Evolutionary conservation across 2,888 invertebrate genomes (phyloP).

Genomic region (Mythimna lalbum): DNA sequence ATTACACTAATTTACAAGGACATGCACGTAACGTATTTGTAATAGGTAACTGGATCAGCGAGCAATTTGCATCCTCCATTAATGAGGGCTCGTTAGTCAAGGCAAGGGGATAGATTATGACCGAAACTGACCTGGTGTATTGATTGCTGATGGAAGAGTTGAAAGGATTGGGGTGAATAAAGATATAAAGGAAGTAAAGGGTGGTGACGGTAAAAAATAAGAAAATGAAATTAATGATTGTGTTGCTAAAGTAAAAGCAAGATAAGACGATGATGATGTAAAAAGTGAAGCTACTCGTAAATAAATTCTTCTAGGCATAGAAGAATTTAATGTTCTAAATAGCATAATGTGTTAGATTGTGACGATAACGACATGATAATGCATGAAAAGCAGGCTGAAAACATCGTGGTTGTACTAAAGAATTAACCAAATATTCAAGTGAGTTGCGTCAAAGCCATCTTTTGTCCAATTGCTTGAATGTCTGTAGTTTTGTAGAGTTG

Average conservation of each 20-base stretch:
- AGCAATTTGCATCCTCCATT: constrained; percentile 58
- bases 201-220: background rate
- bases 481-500: too few relatives aligned
- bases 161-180: background rate
- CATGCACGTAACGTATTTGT: constrained; percentile 28
- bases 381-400: background rate
- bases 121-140: background rate
- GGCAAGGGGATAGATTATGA: constrained; percentile 3
- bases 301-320: too few relatives aligned
- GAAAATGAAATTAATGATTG: background rate
- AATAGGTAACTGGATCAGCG: constrained; percentile 56
- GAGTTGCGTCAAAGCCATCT: too few relatives aligned
- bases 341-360: too few relatives aligned
- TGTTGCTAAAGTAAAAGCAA: background rate
- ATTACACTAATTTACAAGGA: constrained; percentile 39
- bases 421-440: too few relatives aligned
- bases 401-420: background rate
- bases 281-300: too few relatives aligned
- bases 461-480: too few relatives aligned
- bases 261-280: too few relatives aligned
- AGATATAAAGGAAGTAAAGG: background rate
- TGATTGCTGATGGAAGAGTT: background rate
- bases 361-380: background rate
- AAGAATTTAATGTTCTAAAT: too few relatives aligned
- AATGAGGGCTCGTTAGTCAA: constrained; percentile 55